Percentiles rank a stretch among this genome's conserved stretches.
Conservation (phyloP, 2,888 invertebrate genomes). For the Geotrupes spiniger region DNA sequence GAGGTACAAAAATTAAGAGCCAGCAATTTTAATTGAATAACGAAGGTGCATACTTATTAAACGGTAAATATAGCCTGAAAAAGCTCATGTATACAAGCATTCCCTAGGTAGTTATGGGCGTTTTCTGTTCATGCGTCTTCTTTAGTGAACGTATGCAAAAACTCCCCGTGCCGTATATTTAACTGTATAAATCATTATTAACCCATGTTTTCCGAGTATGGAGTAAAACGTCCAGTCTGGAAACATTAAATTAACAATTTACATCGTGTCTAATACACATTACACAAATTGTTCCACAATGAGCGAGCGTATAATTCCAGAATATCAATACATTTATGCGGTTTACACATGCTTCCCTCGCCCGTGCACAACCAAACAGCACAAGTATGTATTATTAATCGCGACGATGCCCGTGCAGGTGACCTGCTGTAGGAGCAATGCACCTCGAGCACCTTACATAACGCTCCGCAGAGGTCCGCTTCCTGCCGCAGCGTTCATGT, state of each 20-base stretch:
- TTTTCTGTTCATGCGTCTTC: no score
- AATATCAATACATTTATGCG: constrained; percentile 7
- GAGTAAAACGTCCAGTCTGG: no score
- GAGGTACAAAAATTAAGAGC: no score
- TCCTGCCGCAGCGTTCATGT: constrained; percentile 24
- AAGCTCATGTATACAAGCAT: background rate
- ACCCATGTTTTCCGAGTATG: no score
- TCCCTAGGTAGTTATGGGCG: no score
- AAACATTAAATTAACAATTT: background rate
- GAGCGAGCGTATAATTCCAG: constrained; percentile 5
- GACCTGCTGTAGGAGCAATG: constrained; percentile 32
- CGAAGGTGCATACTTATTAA: no score
- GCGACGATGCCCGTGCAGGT: constrained; percentile 22
- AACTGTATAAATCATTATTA: no score
- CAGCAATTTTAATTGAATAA: no score
- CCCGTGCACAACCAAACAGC: constrained; percentile 1
- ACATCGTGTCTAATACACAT: constrained; percentile 6
- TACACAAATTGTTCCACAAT: background rate
- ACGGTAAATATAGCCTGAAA: no score
- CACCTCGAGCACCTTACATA: constrained; percentile 25
- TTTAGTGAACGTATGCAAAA: no score
- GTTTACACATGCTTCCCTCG: background rate
- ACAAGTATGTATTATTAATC: constrained; percentile 10
- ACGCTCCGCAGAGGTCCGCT: constrained; percentile 20
- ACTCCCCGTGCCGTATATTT: no score